Conservation (phyloP, 2,797 vertebrate species). For the Rhabdomys pumilio region DNA sequence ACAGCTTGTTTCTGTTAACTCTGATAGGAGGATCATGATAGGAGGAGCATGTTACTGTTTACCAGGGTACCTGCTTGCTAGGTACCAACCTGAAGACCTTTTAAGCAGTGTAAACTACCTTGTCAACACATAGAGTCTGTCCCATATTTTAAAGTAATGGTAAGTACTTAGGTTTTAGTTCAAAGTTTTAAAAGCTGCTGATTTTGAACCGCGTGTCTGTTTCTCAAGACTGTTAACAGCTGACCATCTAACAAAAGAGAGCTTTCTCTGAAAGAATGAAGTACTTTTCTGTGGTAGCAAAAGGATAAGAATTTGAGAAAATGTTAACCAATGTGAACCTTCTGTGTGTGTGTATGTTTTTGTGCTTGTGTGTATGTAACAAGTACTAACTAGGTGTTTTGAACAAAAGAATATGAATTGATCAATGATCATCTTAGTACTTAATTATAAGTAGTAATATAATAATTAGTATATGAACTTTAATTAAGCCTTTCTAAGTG, state of each 20-base stretch:
- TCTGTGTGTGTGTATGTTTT: background rate
- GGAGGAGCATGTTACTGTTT: background rate
- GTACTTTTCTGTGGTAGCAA: accelerated
- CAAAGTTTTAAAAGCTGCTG: background rate
- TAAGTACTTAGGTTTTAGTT: background rate
- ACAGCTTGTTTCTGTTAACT: background rate
- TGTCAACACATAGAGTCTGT: background rate
- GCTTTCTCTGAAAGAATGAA: background rate
- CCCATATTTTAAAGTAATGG: background rate
- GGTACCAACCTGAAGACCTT: no score
- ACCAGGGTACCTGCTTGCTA: background rate
- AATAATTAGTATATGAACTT: background rate
- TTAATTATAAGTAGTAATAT: background rate
- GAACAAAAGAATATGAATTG: background rate
- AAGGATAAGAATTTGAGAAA: background rate
- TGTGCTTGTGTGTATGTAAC: background rate
- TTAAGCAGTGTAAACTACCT: background rate
- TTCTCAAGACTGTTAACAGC: background rate
- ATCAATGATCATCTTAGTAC: background rate
- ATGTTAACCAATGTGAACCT: background rate
- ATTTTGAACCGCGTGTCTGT: background rate
- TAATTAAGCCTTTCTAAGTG: background rate
- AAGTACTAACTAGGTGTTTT: background rate
- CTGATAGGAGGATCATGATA: no score
- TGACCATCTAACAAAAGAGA: background rate